Evolutionary conservation across 1,140 invertebrate genomes (phyloP), one percentile per base, ranked within the genome.

Genomic region (Drosophila varians): DNA sequence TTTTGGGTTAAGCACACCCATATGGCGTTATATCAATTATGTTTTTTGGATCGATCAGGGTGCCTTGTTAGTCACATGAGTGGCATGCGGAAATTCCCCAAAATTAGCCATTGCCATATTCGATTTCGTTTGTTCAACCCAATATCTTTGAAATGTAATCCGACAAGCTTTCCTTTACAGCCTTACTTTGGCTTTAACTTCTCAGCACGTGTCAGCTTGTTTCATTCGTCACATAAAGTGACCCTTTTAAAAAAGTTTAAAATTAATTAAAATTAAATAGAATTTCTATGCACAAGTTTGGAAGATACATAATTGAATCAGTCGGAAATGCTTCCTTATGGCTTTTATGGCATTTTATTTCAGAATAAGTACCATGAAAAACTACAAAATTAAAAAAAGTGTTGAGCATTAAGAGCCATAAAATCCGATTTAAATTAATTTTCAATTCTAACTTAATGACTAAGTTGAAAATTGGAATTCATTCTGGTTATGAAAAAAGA

Each of bases 41-140:
- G 1, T 42, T 23, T 46, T 51, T 34, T 48, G 26, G 21, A 14
- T 31, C 54, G 26, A 34, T 69, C 54, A 46, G 26, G 9, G 43
- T 42, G 23, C 12, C 16, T 54, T 25, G 16, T 45, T 42, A 73
- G 43, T 73, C 69, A 66, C 7, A 19, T 28, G 25, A 53, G 4
- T n/a, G 26, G 34, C 21, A 72, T 40, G 70, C 70, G 70, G 68
- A 73, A 73, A 64, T 55, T 72, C 36, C 56, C 60, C 26, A 47
- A 73, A 53, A 45, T 49, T 12, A 40, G 36, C 12, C 23, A 16
- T 16, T 52, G 2, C 64, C 57, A 36, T 66, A 53, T 66, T 45
- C 11, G 47, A 9, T 21, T 45, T 16, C 12, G 21, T 65, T 45
- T 36, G 26, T 21, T 52, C 28, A 21, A 7, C 28, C 21, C 28